A percentile compares a stretch with the other conserved stretches of the same genome.
These are phyloP conservation scores for Martes martes DNA, from an alignment of 2,113 vertebrate species.

Conservation along the genomic window DNA sequence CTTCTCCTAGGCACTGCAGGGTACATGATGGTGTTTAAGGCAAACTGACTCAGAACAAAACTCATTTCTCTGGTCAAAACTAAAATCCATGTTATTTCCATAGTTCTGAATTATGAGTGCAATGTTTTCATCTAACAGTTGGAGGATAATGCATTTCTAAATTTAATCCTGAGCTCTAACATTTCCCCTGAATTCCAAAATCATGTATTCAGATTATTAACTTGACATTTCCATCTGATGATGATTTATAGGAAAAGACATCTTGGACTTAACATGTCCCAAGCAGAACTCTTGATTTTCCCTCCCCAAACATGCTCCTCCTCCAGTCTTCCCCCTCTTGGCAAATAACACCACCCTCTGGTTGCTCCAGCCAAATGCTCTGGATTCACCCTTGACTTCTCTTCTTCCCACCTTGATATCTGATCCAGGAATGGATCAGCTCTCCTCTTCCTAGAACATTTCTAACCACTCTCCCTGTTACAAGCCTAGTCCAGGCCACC, in stretches of 20 bases:
- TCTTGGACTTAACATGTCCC: background rate
- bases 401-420: background rate
- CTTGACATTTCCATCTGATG: background rate
- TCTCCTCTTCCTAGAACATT: background rate
- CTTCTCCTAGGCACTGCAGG: accelerated
- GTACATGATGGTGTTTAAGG: background rate
- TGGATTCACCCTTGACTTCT: background rate
- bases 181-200: background rate
- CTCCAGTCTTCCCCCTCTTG: background rate
- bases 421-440: too few species aligned
- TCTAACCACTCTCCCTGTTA: background rate
- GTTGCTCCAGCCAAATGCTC: background rate
- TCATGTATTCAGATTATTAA: background rate
- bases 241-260: background rate
- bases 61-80: background rate
- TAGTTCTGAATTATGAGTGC: background rate
- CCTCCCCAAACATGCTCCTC: background rate
- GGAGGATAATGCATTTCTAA: background rate
- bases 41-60: background rate
- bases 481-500: too few species aligned
- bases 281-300: background rate
- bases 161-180: background rate
- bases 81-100: background rate
- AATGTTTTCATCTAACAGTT: background rate
- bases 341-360: background rate